Evolutionary conservation across 1,140 invertebrate species (phyloP), one percentile per base, ranked within the genome.

Genomic region (Neodiprion fabricii): DNA sequence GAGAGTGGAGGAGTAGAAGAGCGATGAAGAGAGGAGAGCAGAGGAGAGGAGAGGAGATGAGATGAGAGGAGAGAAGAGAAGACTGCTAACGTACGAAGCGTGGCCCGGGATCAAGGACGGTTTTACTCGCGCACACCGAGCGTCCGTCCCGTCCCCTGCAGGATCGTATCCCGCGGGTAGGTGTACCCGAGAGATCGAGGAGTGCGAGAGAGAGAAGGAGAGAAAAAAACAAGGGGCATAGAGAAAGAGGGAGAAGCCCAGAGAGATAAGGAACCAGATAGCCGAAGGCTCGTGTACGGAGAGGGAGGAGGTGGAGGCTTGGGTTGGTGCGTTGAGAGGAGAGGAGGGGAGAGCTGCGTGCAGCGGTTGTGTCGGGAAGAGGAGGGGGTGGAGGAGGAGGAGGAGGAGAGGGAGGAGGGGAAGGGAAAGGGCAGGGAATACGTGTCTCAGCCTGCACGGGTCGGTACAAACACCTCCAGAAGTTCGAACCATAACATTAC

Each of bases 41-140:
- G 72, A 76, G 72, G 66, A 21, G 17, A 21, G 5, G 28, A 40
- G 53, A 40, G 23, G 50, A 21, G 48, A 23, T 9, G 71, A 48
- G 23, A 53, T 61, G 28, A 28, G 48, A n/a, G 0, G 48, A 12
- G 49, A 74, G 48, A 48, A 23, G 70, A 66, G 74, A 66, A 67
- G 67, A 53, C 75, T 78, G 76, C 81, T 82, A 80, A 79, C 82
- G 79, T 80, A 78, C 82, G 80, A 80, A 86, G 82, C 84, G 84
- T 86, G 85, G 83, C 83, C 85, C 82, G 78, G 85, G 85, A 87
- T 87, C 85, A 87, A 86, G 85, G 85, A 87, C 85, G 85, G 83
- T 86, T 86, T 85, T 85, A 86, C 85, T 86, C 84, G 85, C 82
- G 79, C 77, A 79, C 28, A 40, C 28, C 28, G 28, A 40, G 28